Evolutionary conservation across 2,113 vertebrate genomes (phyloP).

Genomic region (Sus scrofa): DNA sequence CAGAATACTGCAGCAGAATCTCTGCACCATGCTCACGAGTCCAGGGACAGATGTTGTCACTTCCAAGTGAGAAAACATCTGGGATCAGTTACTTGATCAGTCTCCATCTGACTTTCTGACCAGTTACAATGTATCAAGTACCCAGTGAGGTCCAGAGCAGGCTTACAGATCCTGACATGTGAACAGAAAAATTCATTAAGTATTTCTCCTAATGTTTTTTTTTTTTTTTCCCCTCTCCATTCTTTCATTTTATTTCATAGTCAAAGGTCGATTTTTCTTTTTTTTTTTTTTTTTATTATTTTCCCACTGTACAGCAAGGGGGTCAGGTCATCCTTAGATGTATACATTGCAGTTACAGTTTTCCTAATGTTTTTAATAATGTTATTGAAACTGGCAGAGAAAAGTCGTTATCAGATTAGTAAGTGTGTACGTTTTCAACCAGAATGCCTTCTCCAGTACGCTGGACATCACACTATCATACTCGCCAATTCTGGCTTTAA

Average conservation of each 20-base stretch:
- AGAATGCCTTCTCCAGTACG: neutral
- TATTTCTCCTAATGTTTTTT: neutral
- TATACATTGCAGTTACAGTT: too few species aligned
- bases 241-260: too few species aligned
- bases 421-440: neutral
- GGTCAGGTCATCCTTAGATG: too few species aligned
- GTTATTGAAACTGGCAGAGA: neutral
- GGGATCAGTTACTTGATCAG: neutral
- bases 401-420: neutral
- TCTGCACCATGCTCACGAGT: neutral
- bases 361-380: neutral
- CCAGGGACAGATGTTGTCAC: neutral
- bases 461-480: fast-evolving
- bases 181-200: neutral
- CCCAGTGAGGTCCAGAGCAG: neutral
- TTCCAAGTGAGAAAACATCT: neutral
- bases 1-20: neutral
- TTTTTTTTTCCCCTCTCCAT: too few species aligned
- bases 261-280: too few species aligned
- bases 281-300: too few species aligned
- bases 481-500: neutral
- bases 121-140: neutral
- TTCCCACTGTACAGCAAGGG: too few species aligned
- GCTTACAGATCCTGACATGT: neutral
- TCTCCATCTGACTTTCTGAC: neutral